Evolutionary conservation across 2,888 invertebrate species (phyloP).

Genomic region (Agrotis segetum): DNA sequence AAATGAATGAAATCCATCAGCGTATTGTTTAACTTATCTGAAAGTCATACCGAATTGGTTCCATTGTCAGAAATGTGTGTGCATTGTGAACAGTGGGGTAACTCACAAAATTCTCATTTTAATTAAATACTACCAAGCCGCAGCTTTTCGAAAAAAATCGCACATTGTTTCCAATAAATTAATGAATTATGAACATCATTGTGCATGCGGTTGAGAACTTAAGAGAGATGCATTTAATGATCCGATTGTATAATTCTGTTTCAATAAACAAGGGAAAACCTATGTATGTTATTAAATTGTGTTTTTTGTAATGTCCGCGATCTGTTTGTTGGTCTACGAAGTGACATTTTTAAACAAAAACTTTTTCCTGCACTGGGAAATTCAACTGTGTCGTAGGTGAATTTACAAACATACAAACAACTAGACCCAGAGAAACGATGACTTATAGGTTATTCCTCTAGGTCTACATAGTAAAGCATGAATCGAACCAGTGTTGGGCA

Average conservation of each 20-base stretch:
- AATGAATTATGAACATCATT: constrained; percentile 25
- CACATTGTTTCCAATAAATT: constrained; percentile 14
- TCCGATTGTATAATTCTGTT: constrained; percentile 13
- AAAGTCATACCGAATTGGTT: constrained; percentile 4
- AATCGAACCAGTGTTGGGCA: too few species aligned
- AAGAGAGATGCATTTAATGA: neutral
- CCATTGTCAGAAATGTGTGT: constrained; percentile 19
- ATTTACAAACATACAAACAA: too few species aligned
- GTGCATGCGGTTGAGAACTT: neutral
- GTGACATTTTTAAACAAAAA: too few species aligned
- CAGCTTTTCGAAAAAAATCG: constrained; percentile 12
- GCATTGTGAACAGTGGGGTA: constrained; percentile 9
- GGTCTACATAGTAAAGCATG: too few species aligned
- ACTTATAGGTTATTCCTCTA: too few species aligned
- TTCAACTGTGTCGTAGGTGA: too few species aligned
- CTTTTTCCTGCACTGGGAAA: too few species aligned
- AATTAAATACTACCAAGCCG: constrained; percentile 28
- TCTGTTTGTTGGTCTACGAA: too few species aligned
- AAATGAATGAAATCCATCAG: constrained; percentile 4
- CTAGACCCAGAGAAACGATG: too few species aligned
- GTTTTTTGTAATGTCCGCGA: neutral
- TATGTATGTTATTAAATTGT: neutral
- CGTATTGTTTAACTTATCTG: constrained; percentile 37
- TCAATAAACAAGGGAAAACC: constrained; percentile 9
- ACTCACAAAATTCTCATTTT: constrained; percentile 27